These are phyloP conservation scores for Bujurquina vittata DNA, from an alignment of 2,113 vertebrate genomes.

Conservation along the genomic window DNA sequence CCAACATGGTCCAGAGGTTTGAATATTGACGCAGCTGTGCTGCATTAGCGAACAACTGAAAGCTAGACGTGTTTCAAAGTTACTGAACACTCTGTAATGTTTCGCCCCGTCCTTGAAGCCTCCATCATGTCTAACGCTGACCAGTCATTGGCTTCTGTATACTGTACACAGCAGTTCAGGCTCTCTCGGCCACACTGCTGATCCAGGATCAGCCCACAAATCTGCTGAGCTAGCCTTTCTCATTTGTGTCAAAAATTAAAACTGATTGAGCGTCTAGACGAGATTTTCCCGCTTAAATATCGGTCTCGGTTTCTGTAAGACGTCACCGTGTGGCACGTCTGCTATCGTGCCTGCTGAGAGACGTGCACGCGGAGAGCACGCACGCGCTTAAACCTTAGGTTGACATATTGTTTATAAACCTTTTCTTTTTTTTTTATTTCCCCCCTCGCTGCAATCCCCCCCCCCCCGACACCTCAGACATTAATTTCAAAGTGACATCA, in stretches of 20 bases:
- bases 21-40: slow-evolving; percentile 48
- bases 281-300: slow-evolving; percentile 23
- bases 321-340: background rate
- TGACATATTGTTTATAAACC: slow-evolving; percentile 35
- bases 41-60: slow-evolving; percentile 28
- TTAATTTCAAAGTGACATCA: background rate
- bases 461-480: too few species aligned
- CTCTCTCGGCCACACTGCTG: background rate
- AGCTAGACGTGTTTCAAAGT: background rate
- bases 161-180: slow-evolving; percentile 14
- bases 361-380: too few species aligned
- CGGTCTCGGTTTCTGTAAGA: background rate
- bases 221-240: background rate
- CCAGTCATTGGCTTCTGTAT: background rate
- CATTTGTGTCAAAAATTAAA: slow-evolving; percentile 5
- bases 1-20: slow-evolving; percentile 64
- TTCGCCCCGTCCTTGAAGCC: background rate
- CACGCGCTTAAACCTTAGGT: too few species aligned
- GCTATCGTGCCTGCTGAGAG: slow-evolving; percentile 1
- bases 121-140: background rate
- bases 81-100: background rate
- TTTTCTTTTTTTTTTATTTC: background rate
- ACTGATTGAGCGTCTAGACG: slow-evolving; percentile 18
- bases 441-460: slow-evolving; percentile 8
- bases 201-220: slow-evolving; percentile 10